phyloP scores from a whole-genome alignment of 23 tunicate genomes.

The Trididemnum clinides region DNA sequence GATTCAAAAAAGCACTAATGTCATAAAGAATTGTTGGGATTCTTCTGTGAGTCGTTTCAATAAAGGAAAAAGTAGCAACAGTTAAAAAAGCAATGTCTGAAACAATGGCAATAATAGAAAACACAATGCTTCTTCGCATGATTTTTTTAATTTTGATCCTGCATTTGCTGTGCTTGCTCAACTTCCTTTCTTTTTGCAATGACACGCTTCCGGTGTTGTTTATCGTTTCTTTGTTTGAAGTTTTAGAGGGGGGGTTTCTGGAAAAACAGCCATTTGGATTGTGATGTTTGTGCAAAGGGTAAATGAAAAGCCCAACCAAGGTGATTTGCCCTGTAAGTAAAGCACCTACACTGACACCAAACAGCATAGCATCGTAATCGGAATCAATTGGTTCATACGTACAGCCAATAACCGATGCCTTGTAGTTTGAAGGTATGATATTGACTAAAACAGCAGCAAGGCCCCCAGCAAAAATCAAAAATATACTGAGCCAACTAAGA shows the following conservation, averaged over 20 bases:
- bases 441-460: neutral
- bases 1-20: slow-evolving; percentile 32
- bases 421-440: neutral
- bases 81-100: neutral
- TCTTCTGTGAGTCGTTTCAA: neutral
- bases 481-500: slow-evolving; percentile 18
- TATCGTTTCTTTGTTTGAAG: neutral
- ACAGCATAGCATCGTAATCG: neutral
- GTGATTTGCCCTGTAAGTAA: slow-evolving; percentile 6
- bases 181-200: neutral
- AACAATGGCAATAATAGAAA: slow-evolving; percentile 9
- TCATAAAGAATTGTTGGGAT: slow-evolving; percentile 38
- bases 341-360: neutral
- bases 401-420: neutral
- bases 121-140: slow-evolving; percentile 10
- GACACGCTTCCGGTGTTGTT: neutral
- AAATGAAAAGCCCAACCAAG: slow-evolving; percentile 20
- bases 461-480: neutral
- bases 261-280: neutral
- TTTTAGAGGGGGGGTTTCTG: too few relatives aligned
- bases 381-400: neutral
- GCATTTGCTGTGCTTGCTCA: neutral
- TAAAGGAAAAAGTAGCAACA: neutral
- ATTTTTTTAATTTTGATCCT: neutral
- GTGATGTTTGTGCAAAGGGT: slow-evolving; percentile 13